Conservation (phyloP, 1,140 invertebrate species). For the Globodera ellingtonae region DNA sequence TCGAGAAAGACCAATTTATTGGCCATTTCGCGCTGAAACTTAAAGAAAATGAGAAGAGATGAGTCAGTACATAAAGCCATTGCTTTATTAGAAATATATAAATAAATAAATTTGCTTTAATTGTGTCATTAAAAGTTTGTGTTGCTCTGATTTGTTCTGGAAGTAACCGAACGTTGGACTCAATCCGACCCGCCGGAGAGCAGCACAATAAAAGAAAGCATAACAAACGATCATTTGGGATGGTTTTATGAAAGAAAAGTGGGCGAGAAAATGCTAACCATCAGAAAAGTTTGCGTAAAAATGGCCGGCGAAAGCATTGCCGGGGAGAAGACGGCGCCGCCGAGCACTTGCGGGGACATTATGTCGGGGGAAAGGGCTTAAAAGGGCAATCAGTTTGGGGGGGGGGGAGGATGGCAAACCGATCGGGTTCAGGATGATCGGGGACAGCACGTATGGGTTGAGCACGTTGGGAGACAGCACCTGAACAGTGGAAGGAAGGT, state of each 20-base stretch:
- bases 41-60: background rate
- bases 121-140: too few relatives aligned
- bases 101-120: too few relatives aligned
- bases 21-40: background rate
- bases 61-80: background rate
- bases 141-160: too few relatives aligned
- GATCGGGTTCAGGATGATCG: constrained; percentile 37
- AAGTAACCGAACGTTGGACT: too few relatives aligned
- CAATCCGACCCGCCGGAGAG: too few relatives aligned
- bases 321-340: constrained; percentile 39
- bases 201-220: background rate
- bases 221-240: background rate
- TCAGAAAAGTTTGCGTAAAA: constrained; percentile 43
- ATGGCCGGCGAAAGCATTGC: constrained; percentile 41
- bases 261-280: constrained; percentile 39
- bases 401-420: background rate
- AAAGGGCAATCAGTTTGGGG: background rate
- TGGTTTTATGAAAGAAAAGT: constrained; percentile 62
- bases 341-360: constrained; percentile 38
- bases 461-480: constrained; percentile 35
- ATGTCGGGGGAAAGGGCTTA: constrained; percentile 45
- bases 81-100: too few relatives aligned
- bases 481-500: constrained; percentile 11
- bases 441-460: constrained; percentile 42
- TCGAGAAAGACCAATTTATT: background rate